A percentile compares a stretch with the other conserved stretches of the same genome.
Evolutionary conservation across 2,797 vertebrate species (phyloP).

Genomic region (Melanotaenia maccullochi): DNA sequence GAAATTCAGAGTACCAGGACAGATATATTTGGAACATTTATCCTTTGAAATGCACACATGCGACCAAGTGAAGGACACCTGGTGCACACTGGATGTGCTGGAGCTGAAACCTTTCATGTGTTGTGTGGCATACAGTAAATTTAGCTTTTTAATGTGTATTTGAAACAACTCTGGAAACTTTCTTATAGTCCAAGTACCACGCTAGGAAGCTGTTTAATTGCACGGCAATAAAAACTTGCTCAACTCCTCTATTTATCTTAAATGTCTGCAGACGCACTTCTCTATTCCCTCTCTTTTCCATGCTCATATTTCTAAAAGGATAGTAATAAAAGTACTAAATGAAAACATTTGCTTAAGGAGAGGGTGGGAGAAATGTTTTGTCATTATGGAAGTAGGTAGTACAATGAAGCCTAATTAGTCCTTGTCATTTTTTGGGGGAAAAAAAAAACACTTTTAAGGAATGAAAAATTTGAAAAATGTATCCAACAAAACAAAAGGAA

Average conservation of each 20-base stretch:
- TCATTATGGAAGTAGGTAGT: background rate
- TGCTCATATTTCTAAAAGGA: conserved; percentile 16
- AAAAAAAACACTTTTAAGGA: too few relatives aligned
- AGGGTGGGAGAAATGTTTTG: too few relatives aligned
- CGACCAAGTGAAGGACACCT: conserved; percentile 57
- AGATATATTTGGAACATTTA: conserved; percentile 67
- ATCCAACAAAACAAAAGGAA: too few relatives aligned
- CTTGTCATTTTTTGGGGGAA: conserved; percentile 23
- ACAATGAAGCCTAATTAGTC: conserved; percentile 37
- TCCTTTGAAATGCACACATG: conserved; percentile 61
- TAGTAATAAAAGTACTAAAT: conserved; percentile 27
- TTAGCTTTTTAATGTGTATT: background rate
- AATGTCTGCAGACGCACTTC: background rate
- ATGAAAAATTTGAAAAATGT: too few relatives aligned
- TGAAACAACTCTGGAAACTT: too few relatives aligned
- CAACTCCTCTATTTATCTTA: background rate
- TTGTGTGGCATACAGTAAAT: background rate
- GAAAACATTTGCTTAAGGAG: conserved; percentile 1
- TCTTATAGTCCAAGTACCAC: background rate
- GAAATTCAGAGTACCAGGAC: conserved; percentile 65
- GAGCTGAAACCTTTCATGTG: conserved; percentile 7
- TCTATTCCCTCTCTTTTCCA: background rate
- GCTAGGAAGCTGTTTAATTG: too few relatives aligned
- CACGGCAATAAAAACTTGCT: background rate
- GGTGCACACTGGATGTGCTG: conserved; percentile 17